phyloP scores from a whole-genome alignment of 2,113 vertebrate genomes.

The Agelaius tricolor region DNA sequence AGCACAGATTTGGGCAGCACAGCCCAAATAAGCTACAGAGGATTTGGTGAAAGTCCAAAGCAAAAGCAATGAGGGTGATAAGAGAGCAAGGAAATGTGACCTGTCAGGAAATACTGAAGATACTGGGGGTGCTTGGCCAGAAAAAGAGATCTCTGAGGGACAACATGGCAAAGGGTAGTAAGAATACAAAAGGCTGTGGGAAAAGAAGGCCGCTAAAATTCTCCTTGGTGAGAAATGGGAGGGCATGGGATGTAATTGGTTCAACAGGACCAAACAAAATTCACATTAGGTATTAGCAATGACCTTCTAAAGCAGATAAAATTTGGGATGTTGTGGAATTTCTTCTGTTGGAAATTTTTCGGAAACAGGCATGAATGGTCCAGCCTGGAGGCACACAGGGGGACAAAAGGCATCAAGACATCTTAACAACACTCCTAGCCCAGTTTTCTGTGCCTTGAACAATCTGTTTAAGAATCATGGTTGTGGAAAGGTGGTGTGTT shows the following conservation, averaged over 20 bases:
- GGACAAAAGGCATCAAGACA: not conserved
- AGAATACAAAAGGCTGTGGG: not conserved
- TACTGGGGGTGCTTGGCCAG: not conserved
- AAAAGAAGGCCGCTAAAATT: not conserved
- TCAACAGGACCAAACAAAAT: not conserved
- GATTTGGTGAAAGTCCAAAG: not conserved
- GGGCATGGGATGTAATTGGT: not conserved
- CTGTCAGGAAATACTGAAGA: not conserved
- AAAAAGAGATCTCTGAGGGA: not conserved
- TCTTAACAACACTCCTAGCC: not conserved
- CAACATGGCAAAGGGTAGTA: not conserved
- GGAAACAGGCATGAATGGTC: not conserved
- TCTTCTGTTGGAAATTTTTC: not conserved
- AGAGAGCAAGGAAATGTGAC: not conserved
- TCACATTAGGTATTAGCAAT: not conserved
- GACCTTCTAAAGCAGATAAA: not conserved
- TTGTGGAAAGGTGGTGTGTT: not conserved
- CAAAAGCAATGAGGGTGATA: not conserved
- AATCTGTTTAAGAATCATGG: not conserved
- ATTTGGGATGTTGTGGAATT: not conserved
- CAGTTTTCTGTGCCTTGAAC: not conserved
- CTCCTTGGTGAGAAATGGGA: not conserved
- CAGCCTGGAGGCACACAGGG: not conserved
- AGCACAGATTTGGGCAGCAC: not conserved
- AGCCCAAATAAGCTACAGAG: not conserved